Percentiles rank a stretch among this genome's conserved stretches.
These are phyloP conservation scores for Montipora sp. DNA, from an alignment of 64 coral and sea anemone genomes.

Conservation along the genomic window DNA sequence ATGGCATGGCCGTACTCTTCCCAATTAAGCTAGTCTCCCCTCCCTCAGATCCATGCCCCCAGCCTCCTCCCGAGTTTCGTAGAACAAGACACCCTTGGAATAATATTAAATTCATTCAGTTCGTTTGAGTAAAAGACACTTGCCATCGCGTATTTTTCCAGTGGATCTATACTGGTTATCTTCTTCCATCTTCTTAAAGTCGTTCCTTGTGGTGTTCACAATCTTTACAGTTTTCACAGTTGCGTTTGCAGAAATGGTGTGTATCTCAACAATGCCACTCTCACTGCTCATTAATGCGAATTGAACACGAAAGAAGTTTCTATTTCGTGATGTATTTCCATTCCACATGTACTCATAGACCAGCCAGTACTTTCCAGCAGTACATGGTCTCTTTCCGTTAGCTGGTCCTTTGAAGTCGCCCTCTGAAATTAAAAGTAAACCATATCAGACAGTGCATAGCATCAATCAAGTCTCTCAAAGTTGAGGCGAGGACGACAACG, in stretches of 20 bases:
- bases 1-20: background rate
- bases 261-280: background rate
- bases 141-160: slow-evolving; percentile 41
- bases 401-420: background rate
- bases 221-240: background rate
- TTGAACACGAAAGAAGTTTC: background rate
- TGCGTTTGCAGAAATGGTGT: background rate
- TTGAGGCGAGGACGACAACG: too few species aligned
- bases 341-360: background rate
- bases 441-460: background rate
- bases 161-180: background rate
- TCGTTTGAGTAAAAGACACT: background rate
- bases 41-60: too few species aligned
- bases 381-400: background rate
- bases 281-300: background rate
- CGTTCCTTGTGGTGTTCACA: background rate
- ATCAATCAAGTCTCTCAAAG: background rate
- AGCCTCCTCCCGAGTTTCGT: too few species aligned
- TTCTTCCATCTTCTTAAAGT: background rate
- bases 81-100: too few species aligned
- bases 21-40: background rate
- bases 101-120: too few species aligned
- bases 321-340: background rate
- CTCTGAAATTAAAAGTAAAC: background rate
- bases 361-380: background rate